Evolutionary conservation across 2,888 invertebrate genomes (phyloP).

Genomic region (Drosophila mulleri): DNA sequence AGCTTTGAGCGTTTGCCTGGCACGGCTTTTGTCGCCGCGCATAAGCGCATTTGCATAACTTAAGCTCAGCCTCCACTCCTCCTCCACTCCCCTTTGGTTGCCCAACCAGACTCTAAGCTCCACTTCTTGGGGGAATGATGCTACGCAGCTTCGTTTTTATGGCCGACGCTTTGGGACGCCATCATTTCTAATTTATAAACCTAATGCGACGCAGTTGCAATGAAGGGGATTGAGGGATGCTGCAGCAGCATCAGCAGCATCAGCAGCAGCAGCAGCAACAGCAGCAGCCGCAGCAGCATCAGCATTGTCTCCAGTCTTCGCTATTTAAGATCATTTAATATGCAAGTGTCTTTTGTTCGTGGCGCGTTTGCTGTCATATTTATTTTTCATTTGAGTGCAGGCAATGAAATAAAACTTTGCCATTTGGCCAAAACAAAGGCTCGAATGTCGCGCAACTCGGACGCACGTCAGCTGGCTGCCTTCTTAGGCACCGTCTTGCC

Average conservation of each 20-base stretch:
- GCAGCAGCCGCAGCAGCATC: constrained; percentile 20
- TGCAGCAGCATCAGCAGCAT: too few relatives aligned
- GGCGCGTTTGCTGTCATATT: constrained; percentile 73
- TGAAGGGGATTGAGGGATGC: not conserved
- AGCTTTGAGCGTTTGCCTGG: constrained; percentile 41
- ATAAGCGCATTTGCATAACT: constrained; percentile 78
- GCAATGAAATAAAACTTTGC: constrained; percentile 76
- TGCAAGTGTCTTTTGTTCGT: constrained; percentile 76
- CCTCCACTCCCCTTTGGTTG: not conserved
- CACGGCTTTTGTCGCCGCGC: constrained; percentile 61
- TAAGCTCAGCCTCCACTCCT: constrained; percentile 31
- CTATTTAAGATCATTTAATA: constrained; percentile 81
- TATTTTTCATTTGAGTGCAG: constrained; percentile 78
- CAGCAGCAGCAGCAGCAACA: constrained; percentile 12
- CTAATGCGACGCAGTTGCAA: constrained; percentile 72
- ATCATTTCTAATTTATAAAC: constrained; percentile 81
- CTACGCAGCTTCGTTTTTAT: constrained; percentile 40
- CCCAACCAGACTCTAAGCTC: not conserved
- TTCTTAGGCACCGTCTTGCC: not conserved
- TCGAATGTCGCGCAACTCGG: constrained; percentile 62
- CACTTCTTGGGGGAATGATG: constrained; percentile 1
- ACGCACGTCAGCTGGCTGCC: constrained; percentile 72
- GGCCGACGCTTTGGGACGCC: constrained; percentile 54
- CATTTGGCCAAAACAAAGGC: constrained; percentile 74
- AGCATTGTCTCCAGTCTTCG: constrained; percentile 71